A percentile compares a stretch with the other conserved stretches of the same genome.
Evolutionary conservation across 2,797 vertebrate genomes (phyloP).

Genomic region (Cichlasoma orientale): DNA sequence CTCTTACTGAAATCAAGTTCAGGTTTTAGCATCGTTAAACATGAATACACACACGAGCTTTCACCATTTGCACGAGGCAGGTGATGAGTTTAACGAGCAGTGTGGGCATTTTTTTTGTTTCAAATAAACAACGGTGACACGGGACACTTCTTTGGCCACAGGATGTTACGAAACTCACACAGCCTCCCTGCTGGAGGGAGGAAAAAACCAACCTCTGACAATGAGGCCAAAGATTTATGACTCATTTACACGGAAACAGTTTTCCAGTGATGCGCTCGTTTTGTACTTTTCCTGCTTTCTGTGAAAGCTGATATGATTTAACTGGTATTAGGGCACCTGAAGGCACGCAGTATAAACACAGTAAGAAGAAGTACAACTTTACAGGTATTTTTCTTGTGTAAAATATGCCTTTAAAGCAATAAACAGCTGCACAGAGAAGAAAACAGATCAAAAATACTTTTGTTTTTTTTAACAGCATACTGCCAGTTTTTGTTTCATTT

Average conservation of each 20-base stretch:
- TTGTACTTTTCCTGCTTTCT: constrained; percentile 31
- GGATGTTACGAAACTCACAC: not conserved
- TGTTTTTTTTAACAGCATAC: not conserved
- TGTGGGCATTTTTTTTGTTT: not conserved
- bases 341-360: not conserved
- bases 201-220: not conserved
- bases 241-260: constrained; percentile 10
- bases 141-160: not conserved
- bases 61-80: not conserved
- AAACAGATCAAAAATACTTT: not conserved
- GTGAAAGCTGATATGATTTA: not conserved
- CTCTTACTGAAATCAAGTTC: not conserved
- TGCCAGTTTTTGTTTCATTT: not conserved
- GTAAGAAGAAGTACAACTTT: not conserved
- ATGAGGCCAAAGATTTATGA: constrained; percentile 7
- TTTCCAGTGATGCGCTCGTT: not conserved
- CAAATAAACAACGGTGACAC: not conserved
- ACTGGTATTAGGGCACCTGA: not conserved
- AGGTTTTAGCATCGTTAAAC: not conserved
- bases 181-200: not conserved
- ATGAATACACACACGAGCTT: not conserved
- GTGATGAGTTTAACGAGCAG: not conserved
- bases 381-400: not conserved
- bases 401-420: not conserved
- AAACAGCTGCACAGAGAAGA: not conserved